phyloP scores from a whole-genome alignment of 2,888 invertebrate species.

The Lissonota sp. region DNA sequence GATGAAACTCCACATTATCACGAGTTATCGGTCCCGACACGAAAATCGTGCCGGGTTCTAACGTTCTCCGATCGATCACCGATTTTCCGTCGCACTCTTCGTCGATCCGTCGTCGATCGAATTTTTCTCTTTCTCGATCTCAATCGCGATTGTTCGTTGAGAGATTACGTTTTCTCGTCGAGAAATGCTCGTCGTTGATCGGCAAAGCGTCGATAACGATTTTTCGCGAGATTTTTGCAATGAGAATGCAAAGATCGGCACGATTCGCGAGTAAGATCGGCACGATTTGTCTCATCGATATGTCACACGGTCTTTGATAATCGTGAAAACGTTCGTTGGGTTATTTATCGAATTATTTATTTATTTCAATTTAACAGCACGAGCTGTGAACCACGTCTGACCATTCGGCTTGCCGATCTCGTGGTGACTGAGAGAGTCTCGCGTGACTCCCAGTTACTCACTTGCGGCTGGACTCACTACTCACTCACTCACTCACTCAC shows the following conservation, averaged over 20 bases:
- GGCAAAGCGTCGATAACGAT: slow-evolving; percentile 23
- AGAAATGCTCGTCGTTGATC: slow-evolving; percentile 3
- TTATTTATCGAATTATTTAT: slow-evolving; percentile 22
- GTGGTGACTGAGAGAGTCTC: slow-evolving; percentile 83
- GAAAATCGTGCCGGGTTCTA: slow-evolving; percentile 28
- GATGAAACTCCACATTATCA: slow-evolving; percentile 67
- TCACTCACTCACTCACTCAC: slow-evolving; percentile 72
- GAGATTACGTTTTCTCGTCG: slow-evolving; percentile 1
- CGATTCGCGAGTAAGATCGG: slow-evolving; percentile 16
- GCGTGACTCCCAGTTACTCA: slow-evolving; percentile 81
- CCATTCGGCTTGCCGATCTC: slow-evolving; percentile 84
- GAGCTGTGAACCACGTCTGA: slow-evolving; percentile 77
- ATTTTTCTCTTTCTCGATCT: not conserved
- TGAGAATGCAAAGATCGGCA: not conserved
- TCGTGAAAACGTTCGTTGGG: slow-evolving; percentile 6
- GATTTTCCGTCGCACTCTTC: slow-evolving; percentile 1
- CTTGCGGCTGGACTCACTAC: slow-evolving; percentile 77
- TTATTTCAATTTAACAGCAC: slow-evolving; percentile 48
- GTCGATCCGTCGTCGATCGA: not conserved
- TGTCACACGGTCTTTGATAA: not conserved
- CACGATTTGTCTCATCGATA: slow-evolving; percentile 60
- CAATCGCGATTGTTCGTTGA: not conserved
- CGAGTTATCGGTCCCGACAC: slow-evolving; percentile 32
- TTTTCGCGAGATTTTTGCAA: not conserved
- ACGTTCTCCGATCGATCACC: slow-evolving; percentile 13